A percentile compares a stretch with the other conserved stretches of the same genome.
Conservation (phyloP, 2,797 vertebrate genomes). For the Pyrocephalus nanus region DNA sequence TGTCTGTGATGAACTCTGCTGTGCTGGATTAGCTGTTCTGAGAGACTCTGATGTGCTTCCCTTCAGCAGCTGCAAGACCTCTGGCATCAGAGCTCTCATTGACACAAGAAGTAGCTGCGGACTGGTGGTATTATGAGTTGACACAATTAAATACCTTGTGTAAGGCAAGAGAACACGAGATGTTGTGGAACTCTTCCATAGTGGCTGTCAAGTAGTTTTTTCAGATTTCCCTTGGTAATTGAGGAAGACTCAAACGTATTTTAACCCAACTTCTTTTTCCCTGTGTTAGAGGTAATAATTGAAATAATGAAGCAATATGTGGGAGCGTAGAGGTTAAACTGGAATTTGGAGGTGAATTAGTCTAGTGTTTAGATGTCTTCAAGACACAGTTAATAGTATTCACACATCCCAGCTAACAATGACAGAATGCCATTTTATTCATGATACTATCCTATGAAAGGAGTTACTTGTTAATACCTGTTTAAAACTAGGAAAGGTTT, state of each 20-base stretch:
- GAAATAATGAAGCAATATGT: neutral
- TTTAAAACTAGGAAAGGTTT: neutral
- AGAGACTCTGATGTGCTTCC: neutral
- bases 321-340: neutral
- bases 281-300: neutral
- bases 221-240: neutral
- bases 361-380: neutral
- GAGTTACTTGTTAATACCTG: neutral
- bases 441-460: neutral
- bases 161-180: neutral
- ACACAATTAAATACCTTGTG: neutral
- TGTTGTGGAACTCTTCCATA: neutral
- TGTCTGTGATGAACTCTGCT: neutral
- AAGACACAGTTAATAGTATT: neutral
- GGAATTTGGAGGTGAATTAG: neutral
- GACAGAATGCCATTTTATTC: neutral
- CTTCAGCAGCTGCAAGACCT: neutral
- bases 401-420: neutral
- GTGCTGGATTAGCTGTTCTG: neutral
- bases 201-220: neutral
- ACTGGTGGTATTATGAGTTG: neutral
- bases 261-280: neutral
- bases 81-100: neutral
- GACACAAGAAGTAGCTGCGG: neutral
- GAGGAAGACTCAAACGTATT: neutral